Percentiles rank a stretch among this genome's conserved stretches.
phyloP scores from a whole-genome alignment of 2,113 vertebrate genomes.

The Sylvia atricapilla region DNA sequence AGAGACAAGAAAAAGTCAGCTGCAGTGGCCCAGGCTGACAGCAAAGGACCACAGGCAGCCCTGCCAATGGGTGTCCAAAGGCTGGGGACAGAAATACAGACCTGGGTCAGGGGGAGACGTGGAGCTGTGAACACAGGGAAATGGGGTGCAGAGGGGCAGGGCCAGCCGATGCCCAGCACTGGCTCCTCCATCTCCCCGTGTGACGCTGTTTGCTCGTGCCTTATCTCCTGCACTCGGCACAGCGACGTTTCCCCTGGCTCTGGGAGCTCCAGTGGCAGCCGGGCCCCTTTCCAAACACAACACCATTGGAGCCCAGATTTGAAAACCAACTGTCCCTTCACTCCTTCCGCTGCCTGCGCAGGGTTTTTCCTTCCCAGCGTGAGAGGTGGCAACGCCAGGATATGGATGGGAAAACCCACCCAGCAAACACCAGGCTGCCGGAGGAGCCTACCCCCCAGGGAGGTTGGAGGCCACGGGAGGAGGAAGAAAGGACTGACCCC shows the following conservation, averaged over 20 bases:
- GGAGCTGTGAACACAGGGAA: not conserved
- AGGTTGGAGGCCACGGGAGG: rapidly evolving
- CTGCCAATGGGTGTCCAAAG: not conserved
- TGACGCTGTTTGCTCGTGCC: not conserved
- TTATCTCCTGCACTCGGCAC: not conserved
- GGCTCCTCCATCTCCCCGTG: not conserved
- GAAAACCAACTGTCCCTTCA: not conserved
- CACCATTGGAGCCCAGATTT: not conserved
- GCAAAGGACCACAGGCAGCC: not conserved
- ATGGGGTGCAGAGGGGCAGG: not conserved
- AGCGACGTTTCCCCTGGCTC: not conserved
- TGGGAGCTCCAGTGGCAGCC: not conserved
- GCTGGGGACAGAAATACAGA: not conserved
- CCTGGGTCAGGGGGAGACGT: rapidly evolving
- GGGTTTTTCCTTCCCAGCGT: not conserved
- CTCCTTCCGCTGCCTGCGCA: rapidly evolving
- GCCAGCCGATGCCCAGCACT: not conserved
- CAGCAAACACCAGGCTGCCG: not conserved
- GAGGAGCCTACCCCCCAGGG: not conserved
- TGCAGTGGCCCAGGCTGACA: not conserved
- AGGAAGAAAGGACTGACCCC: not conserved
- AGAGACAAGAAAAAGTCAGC: not conserved
- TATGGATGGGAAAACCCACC: not conserved
- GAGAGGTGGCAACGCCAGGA: not conserved
- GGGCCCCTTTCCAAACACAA: conserved; percentile 16